Evolutionary conservation across 2,888 invertebrate genomes (phyloP).

Genomic region (Caenorhabditis zanzibari): DNA sequence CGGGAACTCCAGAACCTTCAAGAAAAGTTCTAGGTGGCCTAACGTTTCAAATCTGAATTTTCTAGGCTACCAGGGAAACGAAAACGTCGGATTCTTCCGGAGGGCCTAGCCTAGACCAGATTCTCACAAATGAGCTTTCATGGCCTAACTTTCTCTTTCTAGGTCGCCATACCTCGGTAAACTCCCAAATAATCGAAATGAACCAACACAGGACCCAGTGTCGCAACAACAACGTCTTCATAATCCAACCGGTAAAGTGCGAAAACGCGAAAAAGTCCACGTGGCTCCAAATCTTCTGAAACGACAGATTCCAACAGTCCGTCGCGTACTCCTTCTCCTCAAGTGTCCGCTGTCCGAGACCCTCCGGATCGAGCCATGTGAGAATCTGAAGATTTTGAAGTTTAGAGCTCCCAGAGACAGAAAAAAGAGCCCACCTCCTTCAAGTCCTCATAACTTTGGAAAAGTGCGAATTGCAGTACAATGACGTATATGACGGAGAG

Average conservation of each 20-base stretch:
- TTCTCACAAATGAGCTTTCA: no score
- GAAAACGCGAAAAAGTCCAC: conserved; percentile 97
- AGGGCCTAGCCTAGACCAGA: no score
- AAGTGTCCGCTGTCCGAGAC: conserved; percentile 79
- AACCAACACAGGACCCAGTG: conserved; percentile 98
- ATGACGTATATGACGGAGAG: conserved; percentile 86
- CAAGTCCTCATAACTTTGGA: conserved; percentile 95
- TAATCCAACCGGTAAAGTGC: conserved; percentile 97
- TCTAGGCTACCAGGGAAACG: no score
- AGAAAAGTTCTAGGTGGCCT: no score
- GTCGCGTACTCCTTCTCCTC: conserved; percentile 89
- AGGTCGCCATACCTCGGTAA: conserved; percentile 89
- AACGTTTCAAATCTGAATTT: neutral
- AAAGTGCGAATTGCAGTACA: conserved; percentile 89
- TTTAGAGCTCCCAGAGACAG: no score
- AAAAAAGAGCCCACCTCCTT: conserved; percentile 88
- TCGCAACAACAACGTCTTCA: conserved; percentile 92
- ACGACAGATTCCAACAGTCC: conserved; percentile 94
- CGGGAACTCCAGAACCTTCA: no score
- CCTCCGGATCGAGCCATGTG: conserved; percentile 95
- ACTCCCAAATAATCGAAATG: conserved; percentile 99
- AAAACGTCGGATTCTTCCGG: no score
- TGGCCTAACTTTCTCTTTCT: no score
- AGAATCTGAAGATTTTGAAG: conserved; percentile 90
- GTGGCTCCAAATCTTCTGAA: conserved; percentile 93